phyloP scores from a whole-genome alignment of 2,797 vertebrate species.

The Acomys russatus region DNA sequence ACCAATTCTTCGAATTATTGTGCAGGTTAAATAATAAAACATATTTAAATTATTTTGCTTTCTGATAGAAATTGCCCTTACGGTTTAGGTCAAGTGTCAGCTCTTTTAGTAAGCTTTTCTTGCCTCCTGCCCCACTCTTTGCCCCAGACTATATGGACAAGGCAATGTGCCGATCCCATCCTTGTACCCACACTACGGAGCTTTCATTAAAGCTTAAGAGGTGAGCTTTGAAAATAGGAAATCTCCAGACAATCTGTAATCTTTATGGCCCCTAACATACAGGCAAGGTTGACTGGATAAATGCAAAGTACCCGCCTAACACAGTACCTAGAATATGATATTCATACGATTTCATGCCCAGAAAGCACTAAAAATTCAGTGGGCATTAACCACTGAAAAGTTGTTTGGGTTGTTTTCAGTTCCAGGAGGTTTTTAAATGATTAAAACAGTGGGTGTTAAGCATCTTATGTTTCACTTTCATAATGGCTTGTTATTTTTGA shows the following conservation, averaged over 20 bases:
- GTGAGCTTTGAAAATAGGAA: constrained; percentile 36
- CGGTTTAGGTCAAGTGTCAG: background rate
- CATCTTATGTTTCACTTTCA: constrained; percentile 76
- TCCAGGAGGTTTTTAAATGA: constrained; percentile 75
- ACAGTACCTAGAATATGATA: background rate
- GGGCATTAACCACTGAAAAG: constrained; percentile 64
- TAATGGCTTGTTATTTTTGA: constrained; percentile 80
- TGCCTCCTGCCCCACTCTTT: background rate
- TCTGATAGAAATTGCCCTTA: background rate
- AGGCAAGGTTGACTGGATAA: background rate
- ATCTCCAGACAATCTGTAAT: background rate
- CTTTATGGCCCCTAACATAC: background rate
- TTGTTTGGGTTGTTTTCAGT: constrained; percentile 64
- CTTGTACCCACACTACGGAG: rapidly evolving
- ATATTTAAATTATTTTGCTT: constrained; percentile 1
- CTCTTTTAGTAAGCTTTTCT: background rate
- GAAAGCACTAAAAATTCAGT: constrained; percentile 58
- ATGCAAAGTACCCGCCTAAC: background rate
- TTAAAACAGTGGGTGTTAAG: constrained; percentile 74
- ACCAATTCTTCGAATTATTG: background rate
- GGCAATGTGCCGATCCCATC: background rate
- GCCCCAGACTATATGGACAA: background rate
- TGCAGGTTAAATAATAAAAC: background rate
- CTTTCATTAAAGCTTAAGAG: background rate
- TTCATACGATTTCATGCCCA: constrained; percentile 23